These are phyloP conservation scores for Halcyon chelicuti DNA, from an alignment of 2,797 vertebrate species.

Conservation along the genomic window DNA sequence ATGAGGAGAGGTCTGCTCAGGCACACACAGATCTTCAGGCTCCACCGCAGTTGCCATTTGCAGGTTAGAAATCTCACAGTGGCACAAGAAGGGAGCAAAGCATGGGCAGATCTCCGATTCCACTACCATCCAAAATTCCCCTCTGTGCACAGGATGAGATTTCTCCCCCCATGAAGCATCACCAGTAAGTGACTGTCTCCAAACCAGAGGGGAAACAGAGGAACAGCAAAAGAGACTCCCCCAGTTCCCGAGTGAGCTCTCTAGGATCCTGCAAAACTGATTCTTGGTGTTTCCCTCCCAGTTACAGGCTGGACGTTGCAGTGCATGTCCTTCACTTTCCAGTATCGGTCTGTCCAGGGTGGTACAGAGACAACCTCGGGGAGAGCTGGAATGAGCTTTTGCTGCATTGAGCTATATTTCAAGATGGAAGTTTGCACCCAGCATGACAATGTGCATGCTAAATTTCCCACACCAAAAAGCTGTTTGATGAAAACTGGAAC, in stretches of 20 bases:
- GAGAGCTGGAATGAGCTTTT: background rate
- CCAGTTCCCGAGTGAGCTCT: background rate
- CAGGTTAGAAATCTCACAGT: background rate
- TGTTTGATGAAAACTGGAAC: constrained; percentile 8
- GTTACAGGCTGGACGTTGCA: background rate
- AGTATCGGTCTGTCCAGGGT: too few relatives aligned
- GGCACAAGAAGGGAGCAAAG: background rate
- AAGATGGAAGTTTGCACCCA: background rate
- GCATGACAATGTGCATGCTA: background rate
- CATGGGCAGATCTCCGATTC: rapidly evolving
- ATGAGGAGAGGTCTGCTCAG: background rate
- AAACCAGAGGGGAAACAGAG: background rate
- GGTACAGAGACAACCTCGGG: background rate
- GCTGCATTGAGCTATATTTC: background rate
- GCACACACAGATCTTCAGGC: background rate
- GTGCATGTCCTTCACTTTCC: background rate
- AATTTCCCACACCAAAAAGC: constrained; percentile 1
- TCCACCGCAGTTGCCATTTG: background rate
- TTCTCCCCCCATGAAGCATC: background rate
- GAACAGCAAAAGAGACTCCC: background rate
- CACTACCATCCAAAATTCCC: rapidly evolving
- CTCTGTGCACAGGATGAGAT: background rate
- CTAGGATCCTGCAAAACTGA: background rate
- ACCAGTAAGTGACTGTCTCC: background rate
- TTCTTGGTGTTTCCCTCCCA: background rate